These are phyloP conservation scores for Artemia sinica DNA, from an alignment of 2,888 invertebrate genomes.

Conservation along the genomic window DNA sequence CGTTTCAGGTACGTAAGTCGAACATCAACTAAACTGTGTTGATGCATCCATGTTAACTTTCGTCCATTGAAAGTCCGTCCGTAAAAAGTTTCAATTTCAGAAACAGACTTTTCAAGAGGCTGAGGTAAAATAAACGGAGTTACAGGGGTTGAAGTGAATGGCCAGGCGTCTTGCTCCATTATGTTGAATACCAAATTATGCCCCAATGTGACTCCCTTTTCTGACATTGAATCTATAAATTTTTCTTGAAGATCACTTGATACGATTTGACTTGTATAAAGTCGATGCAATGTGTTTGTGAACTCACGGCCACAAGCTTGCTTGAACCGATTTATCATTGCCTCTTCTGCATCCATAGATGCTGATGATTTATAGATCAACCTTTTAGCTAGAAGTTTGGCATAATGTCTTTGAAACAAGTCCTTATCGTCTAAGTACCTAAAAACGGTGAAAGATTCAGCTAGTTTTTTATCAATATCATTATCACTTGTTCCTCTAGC, in stretches of 20 bases:
- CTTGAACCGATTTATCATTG: conserved; percentile 87
- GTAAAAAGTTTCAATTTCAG: conserved; percentile 76
- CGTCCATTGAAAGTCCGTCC: conserved; percentile 71
- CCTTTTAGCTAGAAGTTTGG: conserved; percentile 74
- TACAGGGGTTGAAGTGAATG: too few species aligned
- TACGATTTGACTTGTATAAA: conserved; percentile 94
- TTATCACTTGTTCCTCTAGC: conserved; percentile 56
- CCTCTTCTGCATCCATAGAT: conserved; percentile 93
- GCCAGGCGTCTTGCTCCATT: too few species aligned
- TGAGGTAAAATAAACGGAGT: too few species aligned
- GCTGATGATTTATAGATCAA: conserved; percentile 84
- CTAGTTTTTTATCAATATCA: conserved; percentile 65
- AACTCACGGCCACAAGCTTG: conserved; percentile 98
- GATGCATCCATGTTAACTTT: conserved; percentile 90
- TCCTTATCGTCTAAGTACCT: conserved; percentile 98
- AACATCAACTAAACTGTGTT: conserved; percentile 66
- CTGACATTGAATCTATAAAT: conserved; percentile 36
- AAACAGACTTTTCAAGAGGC: conserved; percentile 27
- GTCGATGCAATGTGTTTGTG: conserved; percentile 92
- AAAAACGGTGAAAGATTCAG: conserved; percentile 83
- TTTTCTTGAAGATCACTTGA: conserved; percentile 77
- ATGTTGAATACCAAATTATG: too few species aligned
- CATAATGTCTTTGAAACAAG: conserved; percentile 95
- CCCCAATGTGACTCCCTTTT: too few species aligned
- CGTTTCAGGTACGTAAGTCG: conserved; percentile 60